phyloP scores from a whole-genome alignment of 1,140 invertebrate genomes.

The Anoplolepis gracilipes region DNA sequence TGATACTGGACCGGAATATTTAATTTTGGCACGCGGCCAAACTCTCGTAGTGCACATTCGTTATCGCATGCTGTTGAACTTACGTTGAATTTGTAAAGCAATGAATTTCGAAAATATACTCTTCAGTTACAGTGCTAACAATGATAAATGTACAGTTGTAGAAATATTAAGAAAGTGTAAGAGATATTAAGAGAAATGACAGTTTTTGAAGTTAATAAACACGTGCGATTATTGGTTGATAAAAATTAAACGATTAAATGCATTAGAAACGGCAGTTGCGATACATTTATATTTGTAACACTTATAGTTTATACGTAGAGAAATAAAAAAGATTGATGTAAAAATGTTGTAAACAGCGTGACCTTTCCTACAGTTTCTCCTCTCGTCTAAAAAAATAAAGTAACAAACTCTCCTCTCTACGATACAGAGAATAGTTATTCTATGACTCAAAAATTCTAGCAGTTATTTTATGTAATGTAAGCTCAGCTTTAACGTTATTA shows the following conservation, averaged over 20 bases:
- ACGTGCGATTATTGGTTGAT: not conserved
- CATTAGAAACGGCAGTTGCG: not conserved
- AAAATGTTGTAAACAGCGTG: not conserved
- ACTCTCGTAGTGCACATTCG: not conserved
- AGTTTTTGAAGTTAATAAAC: not conserved
- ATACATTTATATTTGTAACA: too few relatives aligned
- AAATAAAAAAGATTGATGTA: not conserved
- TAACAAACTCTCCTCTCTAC: not conserved
- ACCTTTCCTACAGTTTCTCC: not conserved
- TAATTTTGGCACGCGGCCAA: constrained; percentile 16
- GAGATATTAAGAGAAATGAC: not conserved
- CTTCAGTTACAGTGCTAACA: constrained; percentile 14
- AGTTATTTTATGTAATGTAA: not conserved
- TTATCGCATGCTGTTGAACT: constrained; percentile 19
- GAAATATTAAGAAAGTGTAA: not conserved
- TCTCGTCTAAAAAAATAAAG: not conserved
- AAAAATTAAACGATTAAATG: not conserved
- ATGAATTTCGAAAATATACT: not conserved
- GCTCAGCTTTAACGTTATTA: not conserved
- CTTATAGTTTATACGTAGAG: not conserved
- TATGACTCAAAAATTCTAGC: not conserved
- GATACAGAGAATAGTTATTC: not conserved
- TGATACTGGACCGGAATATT: constrained; percentile 28
- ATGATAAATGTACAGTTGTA: not conserved
- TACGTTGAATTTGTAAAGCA: constrained; percentile 3